These are phyloP conservation scores for Falco cherrug DNA, from an alignment of 2,797 vertebrate genomes.

Conservation along the genomic window DNA sequence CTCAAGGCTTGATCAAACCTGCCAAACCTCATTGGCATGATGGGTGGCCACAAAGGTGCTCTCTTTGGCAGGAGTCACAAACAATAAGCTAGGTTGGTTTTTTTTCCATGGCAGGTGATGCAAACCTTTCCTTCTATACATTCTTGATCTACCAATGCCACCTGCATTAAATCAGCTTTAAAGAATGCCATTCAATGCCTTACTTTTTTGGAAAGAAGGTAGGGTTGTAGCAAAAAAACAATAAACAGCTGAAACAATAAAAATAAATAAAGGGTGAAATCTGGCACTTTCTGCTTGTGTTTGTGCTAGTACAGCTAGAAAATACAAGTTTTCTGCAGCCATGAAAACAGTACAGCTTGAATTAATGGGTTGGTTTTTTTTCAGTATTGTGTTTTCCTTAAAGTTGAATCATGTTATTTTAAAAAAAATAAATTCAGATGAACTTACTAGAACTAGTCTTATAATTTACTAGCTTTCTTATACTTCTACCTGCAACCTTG, in stretches of 20 bases:
- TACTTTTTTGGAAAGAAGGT: background rate
- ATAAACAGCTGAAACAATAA: background rate
- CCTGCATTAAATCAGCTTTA: slow-evolving; percentile 55
- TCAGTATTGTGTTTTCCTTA: background rate
- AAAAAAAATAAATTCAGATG: background rate
- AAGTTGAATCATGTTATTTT: background rate
- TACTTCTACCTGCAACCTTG: background rate
- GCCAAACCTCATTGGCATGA: slow-evolving; percentile 84
- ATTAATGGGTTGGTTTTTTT: background rate
- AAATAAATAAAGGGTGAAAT: slow-evolving; percentile 38
- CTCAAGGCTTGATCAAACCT: slow-evolving; percentile 80
- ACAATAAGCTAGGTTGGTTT: slow-evolving; percentile 81
- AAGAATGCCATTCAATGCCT: background rate
- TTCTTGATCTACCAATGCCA: slow-evolving; percentile 25
- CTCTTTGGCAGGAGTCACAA: slow-evolving; percentile 85
- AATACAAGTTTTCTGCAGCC: background rate
- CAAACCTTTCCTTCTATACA: slow-evolving; percentile 48
- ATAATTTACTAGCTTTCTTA: background rate
- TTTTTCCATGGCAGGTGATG: slow-evolving; percentile 76
- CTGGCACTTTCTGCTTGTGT: background rate
- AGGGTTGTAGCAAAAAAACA: background rate
- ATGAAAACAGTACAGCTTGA: background rate
- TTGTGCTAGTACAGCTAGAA: slow-evolving; percentile 36
- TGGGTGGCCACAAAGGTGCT: slow-evolving; percentile 84
- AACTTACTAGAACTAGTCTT: background rate